Conservation (phyloP, 2,888 invertebrate genomes). For the Lottia gigantea region DNA sequence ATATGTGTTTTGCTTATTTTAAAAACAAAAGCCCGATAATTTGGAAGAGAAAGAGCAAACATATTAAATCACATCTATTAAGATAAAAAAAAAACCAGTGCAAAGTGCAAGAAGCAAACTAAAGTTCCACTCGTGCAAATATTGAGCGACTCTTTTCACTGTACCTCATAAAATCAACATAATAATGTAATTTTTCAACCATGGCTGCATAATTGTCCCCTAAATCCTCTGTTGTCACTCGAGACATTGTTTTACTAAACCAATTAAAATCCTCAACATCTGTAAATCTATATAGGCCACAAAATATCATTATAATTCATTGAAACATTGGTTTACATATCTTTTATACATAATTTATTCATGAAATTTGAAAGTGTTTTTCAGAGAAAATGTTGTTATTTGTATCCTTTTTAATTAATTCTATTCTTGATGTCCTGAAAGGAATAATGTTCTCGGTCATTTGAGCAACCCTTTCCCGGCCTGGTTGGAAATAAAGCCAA, state of each 20-base stretch:
- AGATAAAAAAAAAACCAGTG: background rate
- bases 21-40: too few species aligned
- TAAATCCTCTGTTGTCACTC: slow-evolving; percentile 79
- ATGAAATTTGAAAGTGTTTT: too few species aligned
- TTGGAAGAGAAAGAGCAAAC: background rate
- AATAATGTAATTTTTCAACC: slow-evolving; percentile 80
- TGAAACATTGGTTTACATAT: background rate
- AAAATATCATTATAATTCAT: slow-evolving; percentile 8
- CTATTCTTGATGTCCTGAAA: too few species aligned
- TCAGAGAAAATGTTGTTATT: too few species aligned
- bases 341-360: background rate
- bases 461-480: too few species aligned
- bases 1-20: too few species aligned
- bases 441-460: too few species aligned
- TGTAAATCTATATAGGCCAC: slow-evolving; percentile 55
- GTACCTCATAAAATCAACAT: slow-evolving; percentile 90
- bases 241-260: slow-evolving; percentile 72
- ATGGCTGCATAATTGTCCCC: slow-evolving; percentile 70
- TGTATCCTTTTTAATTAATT: too few species aligned
- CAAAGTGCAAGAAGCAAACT: background rate
- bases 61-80: background rate
- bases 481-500: too few species aligned
- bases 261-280: slow-evolving; percentile 59
- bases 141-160: background rate
- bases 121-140: background rate